These are phyloP conservation scores for Flexamia atlantica DNA, from an alignment of 2,888 invertebrate species.

Conservation along the genomic window DNA sequence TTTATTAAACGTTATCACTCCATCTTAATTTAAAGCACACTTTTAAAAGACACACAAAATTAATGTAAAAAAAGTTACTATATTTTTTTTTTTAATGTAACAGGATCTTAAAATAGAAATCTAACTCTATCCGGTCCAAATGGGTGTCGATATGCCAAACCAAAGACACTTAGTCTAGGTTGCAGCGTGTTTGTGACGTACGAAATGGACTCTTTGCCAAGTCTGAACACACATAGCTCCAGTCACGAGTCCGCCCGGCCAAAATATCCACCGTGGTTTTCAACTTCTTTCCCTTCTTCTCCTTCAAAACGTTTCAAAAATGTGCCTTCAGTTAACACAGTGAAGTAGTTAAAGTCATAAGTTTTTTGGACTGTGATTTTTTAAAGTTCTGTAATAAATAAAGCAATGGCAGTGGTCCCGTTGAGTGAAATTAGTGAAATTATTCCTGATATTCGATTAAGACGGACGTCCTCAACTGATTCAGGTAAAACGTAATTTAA, in stretches of 20 bases:
- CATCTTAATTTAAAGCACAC: too few species aligned
- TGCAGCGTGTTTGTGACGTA: background rate
- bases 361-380: background rate
- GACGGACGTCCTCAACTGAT: constrained; percentile 8
- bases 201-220: background rate
- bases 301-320: background rate
- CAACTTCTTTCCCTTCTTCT: background rate
- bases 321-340: too few species aligned
- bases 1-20: too few species aligned
- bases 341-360: background rate
- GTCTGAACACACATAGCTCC: background rate
- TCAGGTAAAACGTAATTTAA: constrained; percentile 26
- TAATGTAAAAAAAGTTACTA: too few species aligned
- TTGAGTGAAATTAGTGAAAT: constrained; percentile 33
- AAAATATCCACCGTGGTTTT: too few species aligned
- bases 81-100: too few species aligned
- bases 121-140: background rate
- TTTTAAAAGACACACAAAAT: too few species aligned
- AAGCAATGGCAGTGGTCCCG: constrained; percentile 27
- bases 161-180: constrained; percentile 3
- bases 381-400: background rate
- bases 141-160: constrained; percentile 16
- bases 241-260: too few species aligned
- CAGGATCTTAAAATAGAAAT: constrained; percentile 6
- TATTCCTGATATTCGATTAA: constrained; percentile 23